phyloP scores from a whole-genome alignment of 53 echinoderm and acorn worm species.

The Astropecten irregularis region DNA sequence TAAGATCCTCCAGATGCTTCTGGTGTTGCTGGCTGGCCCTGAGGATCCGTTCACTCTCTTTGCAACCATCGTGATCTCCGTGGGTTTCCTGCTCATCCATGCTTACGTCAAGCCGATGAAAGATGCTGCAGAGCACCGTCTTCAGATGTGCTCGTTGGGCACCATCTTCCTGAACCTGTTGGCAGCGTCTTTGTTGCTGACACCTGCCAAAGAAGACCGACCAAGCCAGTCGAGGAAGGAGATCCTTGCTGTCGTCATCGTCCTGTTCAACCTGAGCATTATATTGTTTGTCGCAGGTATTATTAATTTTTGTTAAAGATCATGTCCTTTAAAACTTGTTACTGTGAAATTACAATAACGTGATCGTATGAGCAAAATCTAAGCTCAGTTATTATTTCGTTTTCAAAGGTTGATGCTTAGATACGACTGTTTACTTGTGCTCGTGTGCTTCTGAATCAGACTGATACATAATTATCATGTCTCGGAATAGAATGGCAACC shows the following conservation, averaged over 20 bases:
- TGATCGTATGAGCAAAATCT: neutral
- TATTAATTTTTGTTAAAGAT: too few species aligned
- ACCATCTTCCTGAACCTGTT: conserved; percentile 60
- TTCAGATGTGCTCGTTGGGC: conserved; percentile 57
- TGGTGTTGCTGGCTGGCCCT: conserved; percentile 40
- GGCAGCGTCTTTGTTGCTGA: conserved; percentile 39
- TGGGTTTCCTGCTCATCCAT: conserved; percentile 57
- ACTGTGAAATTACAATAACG: too few species aligned
- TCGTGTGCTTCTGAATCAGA: too few species aligned
- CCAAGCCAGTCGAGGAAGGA: neutral
- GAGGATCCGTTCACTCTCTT: conserved; percentile 47
- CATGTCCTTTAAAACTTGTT: too few species aligned
- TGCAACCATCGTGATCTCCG: conserved; percentile 50
- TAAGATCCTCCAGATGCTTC: conserved; percentile 32
- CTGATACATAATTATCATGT: too few species aligned
- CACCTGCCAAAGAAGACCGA: neutral
- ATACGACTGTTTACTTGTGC: too few species aligned
- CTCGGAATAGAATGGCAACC: too few species aligned
- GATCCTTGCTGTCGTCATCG: neutral
- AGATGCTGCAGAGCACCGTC: conserved; percentile 47
- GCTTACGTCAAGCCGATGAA: conserved; percentile 65
- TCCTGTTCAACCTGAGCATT: conserved; percentile 26
- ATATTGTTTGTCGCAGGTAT: conserved; percentile 11
- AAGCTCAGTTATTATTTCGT: neutral
- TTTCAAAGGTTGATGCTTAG: neutral